These are phyloP conservation scores for Synanthedon vespiformis DNA, from an alignment of 2,888 invertebrate genomes.

Conservation along the genomic window DNA sequence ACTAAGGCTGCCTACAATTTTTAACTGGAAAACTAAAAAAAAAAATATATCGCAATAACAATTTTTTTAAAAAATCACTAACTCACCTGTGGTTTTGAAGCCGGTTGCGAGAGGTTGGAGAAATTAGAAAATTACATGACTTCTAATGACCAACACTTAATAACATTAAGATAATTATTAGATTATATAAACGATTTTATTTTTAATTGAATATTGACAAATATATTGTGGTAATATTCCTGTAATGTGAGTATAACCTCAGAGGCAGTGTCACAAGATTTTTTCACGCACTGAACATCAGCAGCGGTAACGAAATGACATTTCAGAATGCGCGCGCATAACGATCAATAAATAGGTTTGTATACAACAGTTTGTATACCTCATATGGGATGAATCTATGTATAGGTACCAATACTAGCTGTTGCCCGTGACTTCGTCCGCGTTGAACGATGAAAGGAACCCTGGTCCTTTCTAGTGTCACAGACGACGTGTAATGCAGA, in stretches of 20 bases:
- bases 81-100: conserved; percentile 1
- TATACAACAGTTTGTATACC: no score
- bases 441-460: no score
- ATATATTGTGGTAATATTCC: conserved; percentile 4
- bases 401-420: no score
- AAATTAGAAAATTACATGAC: not conserved
- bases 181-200: no score
- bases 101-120: not conserved
- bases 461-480: no score
- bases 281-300: conserved; percentile 26
- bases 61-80: not conserved
- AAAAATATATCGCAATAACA: not conserved
- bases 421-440: no score
- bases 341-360: conserved; percentile 41
- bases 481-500: no score
- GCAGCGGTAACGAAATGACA: conserved; percentile 20
- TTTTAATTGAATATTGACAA: conserved; percentile 3
- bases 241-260: conserved; percentile 13
- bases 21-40: not conserved
- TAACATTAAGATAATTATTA: no score
- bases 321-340: conserved; percentile 50
- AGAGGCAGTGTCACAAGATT: conserved; percentile 24
- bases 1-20: not conserved
- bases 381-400: no score
- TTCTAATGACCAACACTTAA: not conserved